Evolutionary conservation across 2,888 invertebrate genomes (phyloP), one percentile per base, ranked within the genome.

Genomic region (Apantesis nais): DNA sequence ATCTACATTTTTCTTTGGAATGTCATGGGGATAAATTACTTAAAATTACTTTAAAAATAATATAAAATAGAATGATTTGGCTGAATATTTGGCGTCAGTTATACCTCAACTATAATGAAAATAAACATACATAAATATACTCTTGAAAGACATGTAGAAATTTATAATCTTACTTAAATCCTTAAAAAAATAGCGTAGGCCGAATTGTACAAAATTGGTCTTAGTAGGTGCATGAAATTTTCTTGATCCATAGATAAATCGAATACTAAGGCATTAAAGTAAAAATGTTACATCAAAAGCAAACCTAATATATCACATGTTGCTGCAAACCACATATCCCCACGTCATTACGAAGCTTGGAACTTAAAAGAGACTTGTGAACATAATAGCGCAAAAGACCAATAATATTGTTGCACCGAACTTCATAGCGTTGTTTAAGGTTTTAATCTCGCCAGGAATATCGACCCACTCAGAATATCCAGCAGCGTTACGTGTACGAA

Each of bases 381-480:
- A 72, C 19, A 84, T 19, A n/a, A 85, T 66, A 72, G 86, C 78
- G 11, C 72, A 64, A 52, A 88, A 39, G 52, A 91, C 64, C 14
- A 91, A 69, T 8, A 77, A 0, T 22, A 78, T 12, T 16, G 81
- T 75, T 22, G 75, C 72, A 8, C 75, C 66, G 22, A 75, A 72
- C 64, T 79, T 79, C 66, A 75, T 68, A 0, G 82, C 82, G 39
- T 82, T 72, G 11, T 85, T 86, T 0, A 88, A 86, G 39, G 90
- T 90, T 58, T 75, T 71, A 1, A 88, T 83, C 5, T 80, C 78
- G 0, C 83, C 84, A 0, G 77, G 70, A 16, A 88, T 73, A 31
- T 85, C 85, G 60, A 91, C 66, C 92, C 93, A 94, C 39, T 92
- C 92, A 0, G 94, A 95, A 78, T 85, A 86, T 1, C 94, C 93